Percentiles rank a stretch among this genome's conserved stretches.
These are phyloP conservation scores for Acromyrmex heyeri DNA, from an alignment of 1,140 invertebrate genomes.

Conservation along the genomic window DNA sequence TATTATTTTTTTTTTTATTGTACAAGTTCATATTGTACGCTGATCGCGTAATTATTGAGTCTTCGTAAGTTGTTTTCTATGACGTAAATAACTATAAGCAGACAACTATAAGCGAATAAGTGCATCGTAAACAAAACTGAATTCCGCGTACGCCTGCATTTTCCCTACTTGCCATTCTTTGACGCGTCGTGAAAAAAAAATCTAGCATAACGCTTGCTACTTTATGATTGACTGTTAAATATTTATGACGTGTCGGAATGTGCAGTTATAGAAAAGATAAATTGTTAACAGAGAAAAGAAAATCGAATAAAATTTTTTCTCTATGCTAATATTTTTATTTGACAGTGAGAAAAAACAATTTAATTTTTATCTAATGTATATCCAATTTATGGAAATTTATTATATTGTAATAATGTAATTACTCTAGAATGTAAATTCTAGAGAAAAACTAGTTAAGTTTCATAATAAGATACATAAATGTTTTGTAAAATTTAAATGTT, in stretches of 20 bases:
- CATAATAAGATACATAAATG: too few species aligned
- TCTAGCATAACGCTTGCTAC: background rate
- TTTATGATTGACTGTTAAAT: conserved; percentile 24
- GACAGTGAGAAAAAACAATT: background rate
- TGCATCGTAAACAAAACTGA: background rate
- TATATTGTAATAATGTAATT: conserved; percentile 17
- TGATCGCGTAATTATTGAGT: background rate
- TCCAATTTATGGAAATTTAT: background rate
- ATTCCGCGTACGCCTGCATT: background rate
- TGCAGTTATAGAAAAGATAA: background rate
- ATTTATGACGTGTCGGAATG: conserved; percentile 23
- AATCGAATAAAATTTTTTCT: background rate
- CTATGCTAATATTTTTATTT: conserved; percentile 4
- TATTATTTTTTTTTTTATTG: background rate
- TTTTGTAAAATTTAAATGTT: background rate
- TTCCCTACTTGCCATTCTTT: background rate
- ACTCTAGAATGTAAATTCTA: background rate
- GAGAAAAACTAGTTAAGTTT: background rate
- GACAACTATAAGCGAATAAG: background rate
- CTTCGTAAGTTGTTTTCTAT: background rate
- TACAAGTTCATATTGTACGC: background rate
- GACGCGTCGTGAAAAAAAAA: background rate
- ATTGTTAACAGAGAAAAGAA: background rate
- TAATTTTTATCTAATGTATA: background rate
- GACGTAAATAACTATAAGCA: conserved; percentile 30